Evolutionary conservation across 2,113 vertebrate species (phyloP).

Genomic region (Cisticola juncidis): DNA sequence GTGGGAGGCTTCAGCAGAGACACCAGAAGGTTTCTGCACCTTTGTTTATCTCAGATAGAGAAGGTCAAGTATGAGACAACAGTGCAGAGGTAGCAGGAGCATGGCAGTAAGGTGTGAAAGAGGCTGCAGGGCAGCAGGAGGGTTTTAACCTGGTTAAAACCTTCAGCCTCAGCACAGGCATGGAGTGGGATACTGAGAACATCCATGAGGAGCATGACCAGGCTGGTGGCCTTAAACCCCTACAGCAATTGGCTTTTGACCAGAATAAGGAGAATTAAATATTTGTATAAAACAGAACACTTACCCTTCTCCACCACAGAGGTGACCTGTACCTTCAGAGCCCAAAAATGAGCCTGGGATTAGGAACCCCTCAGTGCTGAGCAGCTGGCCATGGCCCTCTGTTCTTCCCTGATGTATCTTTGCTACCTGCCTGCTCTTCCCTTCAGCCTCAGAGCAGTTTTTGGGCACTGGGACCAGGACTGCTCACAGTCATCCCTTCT

Average conservation of each 20-base stretch:
- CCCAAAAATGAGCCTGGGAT: background rate
- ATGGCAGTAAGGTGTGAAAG: background rate
- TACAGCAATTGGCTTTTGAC: background rate
- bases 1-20: background rate
- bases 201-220: background rate
- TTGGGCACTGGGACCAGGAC: background rate
- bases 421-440: background rate
- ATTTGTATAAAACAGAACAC: background rate
- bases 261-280: background rate
- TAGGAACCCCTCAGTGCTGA: rapidly evolving
- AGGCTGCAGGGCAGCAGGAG: background rate
- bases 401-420: background rate
- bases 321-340: background rate
- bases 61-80: rapidly evolving
- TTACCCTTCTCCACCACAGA: background rate
- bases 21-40: background rate
- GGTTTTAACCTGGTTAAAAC: background rate
- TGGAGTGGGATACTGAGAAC: too few species aligned
- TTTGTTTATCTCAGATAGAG: background rate
- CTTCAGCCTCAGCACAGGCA: background rate
- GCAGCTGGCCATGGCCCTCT: background rate
- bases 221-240: background rate
- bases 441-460: background rate
- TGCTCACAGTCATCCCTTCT: background rate
- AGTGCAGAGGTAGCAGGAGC: background rate